Conservation (phyloP, 2,113 vertebrate species). For the Engraulis encrasicolus region DNA sequence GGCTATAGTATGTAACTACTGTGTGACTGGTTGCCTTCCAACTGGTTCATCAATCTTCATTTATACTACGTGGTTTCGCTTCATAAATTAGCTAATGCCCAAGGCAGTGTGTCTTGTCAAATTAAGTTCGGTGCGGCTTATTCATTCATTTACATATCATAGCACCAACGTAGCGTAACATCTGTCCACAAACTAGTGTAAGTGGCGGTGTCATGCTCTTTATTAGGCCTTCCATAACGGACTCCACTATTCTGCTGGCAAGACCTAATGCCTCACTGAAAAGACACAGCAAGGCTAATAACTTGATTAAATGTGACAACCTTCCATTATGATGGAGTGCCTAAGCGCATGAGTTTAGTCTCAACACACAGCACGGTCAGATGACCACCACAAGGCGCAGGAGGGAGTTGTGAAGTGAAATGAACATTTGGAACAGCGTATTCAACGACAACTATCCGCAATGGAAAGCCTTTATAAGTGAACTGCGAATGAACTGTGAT, state of each 20-base stretch:
- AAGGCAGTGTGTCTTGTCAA: not conserved
- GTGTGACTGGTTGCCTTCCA: not conserved
- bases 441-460: not conserved
- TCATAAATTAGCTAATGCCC: not conserved
- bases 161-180: too few species aligned
- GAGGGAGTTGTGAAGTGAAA: not conserved
- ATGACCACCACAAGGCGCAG: not conserved
- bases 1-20: conserved; percentile 2
- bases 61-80: not conserved
- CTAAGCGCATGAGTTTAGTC: not conserved
- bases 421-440: not conserved
- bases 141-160: not conserved
- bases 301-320: not conserved
- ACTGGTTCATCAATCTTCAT: not conserved
- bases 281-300: not conserved
- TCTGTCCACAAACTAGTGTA: not conserved
- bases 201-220: not conserved
- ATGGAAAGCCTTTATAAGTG: not conserved
- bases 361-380: not conserved
- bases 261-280: not conserved
- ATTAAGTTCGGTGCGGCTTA: not conserved
- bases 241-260: not conserved
- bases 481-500: too few species aligned
- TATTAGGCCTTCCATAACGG: not conserved
- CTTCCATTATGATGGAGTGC: not conserved